A percentile compares a stretch with the other conserved stretches of the same genome.
phyloP scores from a whole-genome alignment of 2,113 vertebrate species.

The Oncorhynchus clarkii region DNA sequence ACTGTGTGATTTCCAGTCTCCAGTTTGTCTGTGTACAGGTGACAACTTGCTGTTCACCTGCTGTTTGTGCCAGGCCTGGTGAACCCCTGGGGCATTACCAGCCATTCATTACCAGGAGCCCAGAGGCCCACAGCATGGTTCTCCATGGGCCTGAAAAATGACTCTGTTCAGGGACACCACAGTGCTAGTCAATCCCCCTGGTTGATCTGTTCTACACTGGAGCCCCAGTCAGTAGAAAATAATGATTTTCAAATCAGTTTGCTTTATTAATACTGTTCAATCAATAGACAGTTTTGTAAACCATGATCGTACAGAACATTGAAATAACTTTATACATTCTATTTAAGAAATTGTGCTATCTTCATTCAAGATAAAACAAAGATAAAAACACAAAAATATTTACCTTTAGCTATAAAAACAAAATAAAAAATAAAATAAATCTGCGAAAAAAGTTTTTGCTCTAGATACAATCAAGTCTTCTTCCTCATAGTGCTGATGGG shows the following conservation, averaged over 20 bases:
- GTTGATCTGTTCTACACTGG: background rate
- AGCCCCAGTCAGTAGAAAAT: background rate
- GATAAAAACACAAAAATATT: too few species aligned
- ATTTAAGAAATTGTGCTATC: too few species aligned
- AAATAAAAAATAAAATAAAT: too few species aligned
- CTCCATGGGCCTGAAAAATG: background rate
- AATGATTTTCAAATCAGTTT: too few species aligned
- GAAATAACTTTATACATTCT: too few species aligned
- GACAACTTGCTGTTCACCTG: conserved; percentile 27
- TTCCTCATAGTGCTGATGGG: background rate
- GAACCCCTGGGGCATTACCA: background rate
- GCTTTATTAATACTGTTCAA: too few species aligned
- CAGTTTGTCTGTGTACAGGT: conserved; percentile 23
- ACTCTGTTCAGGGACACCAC: background rate
- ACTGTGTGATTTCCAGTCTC: background rate
- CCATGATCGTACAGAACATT: too few species aligned
- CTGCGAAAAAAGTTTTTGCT: too few species aligned
- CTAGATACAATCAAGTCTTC: too few species aligned
- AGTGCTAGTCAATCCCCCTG: background rate
- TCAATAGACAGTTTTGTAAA: too few species aligned
- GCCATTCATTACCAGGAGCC: conserved; percentile 23
- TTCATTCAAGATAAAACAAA: too few species aligned
- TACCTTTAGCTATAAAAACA: too few species aligned
- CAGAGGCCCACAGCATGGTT: background rate
- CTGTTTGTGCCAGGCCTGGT: conserved; percentile 17